Evolutionary conservation across 2,888 invertebrate genomes (phyloP), one percentile per base, ranked within the genome.

Genomic region (Mythimna vitellina): DNA sequence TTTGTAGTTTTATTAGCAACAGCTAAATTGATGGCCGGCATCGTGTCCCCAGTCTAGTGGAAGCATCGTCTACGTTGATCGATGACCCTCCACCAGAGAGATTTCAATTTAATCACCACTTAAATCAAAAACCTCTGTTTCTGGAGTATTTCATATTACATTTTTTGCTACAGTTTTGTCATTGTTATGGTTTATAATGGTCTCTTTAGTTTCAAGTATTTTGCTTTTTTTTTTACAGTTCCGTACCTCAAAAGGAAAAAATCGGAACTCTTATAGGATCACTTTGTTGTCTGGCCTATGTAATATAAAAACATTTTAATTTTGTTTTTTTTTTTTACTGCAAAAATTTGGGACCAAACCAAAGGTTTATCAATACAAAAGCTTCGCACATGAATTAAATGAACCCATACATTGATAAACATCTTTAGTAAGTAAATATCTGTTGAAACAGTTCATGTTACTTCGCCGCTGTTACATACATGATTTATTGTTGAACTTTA

Each of bases 11-110:
- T 89, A 89, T 89, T 90, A 89, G 86, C 86, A 85, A 83, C 85
- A 87, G 86, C 82, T 82, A 88, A 91, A 92, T 91, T 92, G 92
- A 92, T 92, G 91, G 85, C 85, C 78, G 84, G 85, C 84, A 80
- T 85, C 82, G 65, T 82, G 82, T 84, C 87, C 87, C 81, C 82
- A 82, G 80, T 79, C 80, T 84, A 81, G 82, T 84, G 81, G 82
- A 80, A 87, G 85, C 83, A 82, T 83, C 85, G 86, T 78, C 86
- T 86, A 83, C 85, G 76, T 86, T 89, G 89, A 90, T 90, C 88
- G 89, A 90, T 89, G 84, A 84, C 82, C 73, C 85, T 86, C 86
- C 80, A 88, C 85, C 78, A 88, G 87, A 87, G 87, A 84, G 87
- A 84, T 88, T 88, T 87, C 87, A 87, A 87, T 89, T 89, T 89